Base-by-base conservation (phyloP, 2,113 vertebrate species). In the Polypterus bichir region DNA sequence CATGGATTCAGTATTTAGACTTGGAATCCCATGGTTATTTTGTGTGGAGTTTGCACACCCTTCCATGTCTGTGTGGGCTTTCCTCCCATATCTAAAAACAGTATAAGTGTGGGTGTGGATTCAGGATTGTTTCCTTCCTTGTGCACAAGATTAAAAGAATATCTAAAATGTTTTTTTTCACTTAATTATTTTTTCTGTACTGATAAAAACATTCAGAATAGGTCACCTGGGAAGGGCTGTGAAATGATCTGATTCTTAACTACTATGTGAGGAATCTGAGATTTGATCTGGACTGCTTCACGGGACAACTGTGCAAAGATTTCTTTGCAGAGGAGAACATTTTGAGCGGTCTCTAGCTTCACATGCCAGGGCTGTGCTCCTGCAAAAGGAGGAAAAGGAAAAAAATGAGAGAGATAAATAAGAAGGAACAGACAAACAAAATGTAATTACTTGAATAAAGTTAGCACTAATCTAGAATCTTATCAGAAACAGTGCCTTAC, bases 161-260 rank as follows among this genome's bases (percentile, higher is more conserved):
- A 54, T 54, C 9, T 54, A 54, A 54, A 54, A 4, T 11, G 3
- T 10, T 9, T 54, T 54, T 9, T 54, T 54, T 27, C 2, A 27
- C 27, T 27, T 27, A 1, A 27, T 27, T 27, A 27, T 27, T 27
- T 27, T 27, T 27, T 27, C 1, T 27, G 2, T 27, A 27, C 2
- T 27, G 27, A 27, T 27, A 27, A 27, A 27, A 27, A 27, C 27
- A 27, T 27, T 27, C 27, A 27, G 27, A 27, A 27, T 27, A 27
- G 27, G 76, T 71, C 74, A 97, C 96, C 92, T 84, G 95, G 94
- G 58, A 98, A 99, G 1, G 94, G 95, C 71, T 99, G 96, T 0
- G 94, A 97, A 65, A 99, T 93, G 8, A 99, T 98, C 79, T 98
- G 95, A 75, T 99, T 99, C 80, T 99, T 99, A 71, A 99, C 95